Evolutionary conservation across 2,113 vertebrate genomes (phyloP).

Genomic region (Eretmochelys imbricata): DNA sequence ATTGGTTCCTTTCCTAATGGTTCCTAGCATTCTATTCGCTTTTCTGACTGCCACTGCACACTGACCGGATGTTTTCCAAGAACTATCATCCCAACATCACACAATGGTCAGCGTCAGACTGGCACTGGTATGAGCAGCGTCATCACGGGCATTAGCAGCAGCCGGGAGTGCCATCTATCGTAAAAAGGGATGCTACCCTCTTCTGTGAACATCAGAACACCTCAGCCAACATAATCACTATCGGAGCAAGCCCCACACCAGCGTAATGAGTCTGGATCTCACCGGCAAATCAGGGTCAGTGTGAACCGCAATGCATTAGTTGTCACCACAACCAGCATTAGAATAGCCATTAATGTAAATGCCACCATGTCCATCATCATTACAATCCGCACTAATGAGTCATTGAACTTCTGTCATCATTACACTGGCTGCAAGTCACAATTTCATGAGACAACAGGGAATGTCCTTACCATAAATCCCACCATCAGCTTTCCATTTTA

Average conservation of each 20-base stretch:
- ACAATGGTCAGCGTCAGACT: rapidly evolving
- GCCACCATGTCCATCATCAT: not conserved
- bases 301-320: not conserved
- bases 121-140: rapidly evolving
- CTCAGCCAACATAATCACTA: not conserved
- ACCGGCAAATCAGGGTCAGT: not conserved
- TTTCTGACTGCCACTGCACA: no score
- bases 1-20: no score
- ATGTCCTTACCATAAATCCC: not conserved
- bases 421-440: not conserved
- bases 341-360: not conserved
- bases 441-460: not conserved
- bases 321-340: no score
- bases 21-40: no score
- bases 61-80: no score
- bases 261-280: not conserved
- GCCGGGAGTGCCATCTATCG: not conserved
- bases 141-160: not conserved
- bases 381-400: not conserved
- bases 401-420: not conserved
- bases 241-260: not conserved
- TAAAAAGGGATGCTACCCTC: not conserved
- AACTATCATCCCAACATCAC: no score
- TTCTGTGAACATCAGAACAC: not conserved
- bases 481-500: not conserved